Evolutionary conservation across 2,113 vertebrate species (phyloP).

Genomic region (Noctilio leporinus): DNA sequence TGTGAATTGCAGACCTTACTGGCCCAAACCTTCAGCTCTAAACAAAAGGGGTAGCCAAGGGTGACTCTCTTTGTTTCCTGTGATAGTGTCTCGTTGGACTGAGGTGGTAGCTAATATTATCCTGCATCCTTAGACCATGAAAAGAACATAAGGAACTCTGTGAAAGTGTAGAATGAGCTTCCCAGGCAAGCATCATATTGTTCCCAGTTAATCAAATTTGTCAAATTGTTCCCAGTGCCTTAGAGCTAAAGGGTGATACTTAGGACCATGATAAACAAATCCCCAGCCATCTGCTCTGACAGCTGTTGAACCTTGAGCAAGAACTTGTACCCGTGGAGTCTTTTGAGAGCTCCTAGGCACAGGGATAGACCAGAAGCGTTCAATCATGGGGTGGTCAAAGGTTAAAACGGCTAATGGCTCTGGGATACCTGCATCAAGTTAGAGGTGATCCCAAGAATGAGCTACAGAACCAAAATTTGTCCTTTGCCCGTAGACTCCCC

Average conservation of each 20-base stretch:
- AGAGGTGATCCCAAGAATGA: not conserved
- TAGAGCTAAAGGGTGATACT: conserved; percentile 61
- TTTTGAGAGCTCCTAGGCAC: conserved; percentile 25
- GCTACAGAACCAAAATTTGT: not conserved
- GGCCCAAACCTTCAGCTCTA: not conserved
- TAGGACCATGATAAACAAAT: conserved; percentile 51
- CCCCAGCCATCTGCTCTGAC: conserved; percentile 70
- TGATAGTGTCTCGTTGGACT: conserved; percentile 10
- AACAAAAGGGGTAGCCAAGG: conserved; percentile 50
- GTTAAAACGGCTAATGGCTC: not conserved
- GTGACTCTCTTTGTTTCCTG: conserved; percentile 39
- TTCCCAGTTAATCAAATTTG: conserved; percentile 72
- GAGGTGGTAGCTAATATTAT: conserved; percentile 47
- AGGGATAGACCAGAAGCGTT: not conserved
- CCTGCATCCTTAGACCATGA: conserved; percentile 40
- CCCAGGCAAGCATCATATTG: conserved; percentile 63
- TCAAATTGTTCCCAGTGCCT: conserved; percentile 68
- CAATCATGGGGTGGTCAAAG: conserved; percentile 22
- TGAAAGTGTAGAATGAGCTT: conserved; percentile 31
- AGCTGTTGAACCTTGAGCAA: conserved; percentile 68
- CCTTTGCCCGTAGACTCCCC: not conserved
- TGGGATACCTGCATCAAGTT: not conserved
- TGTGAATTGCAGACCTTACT: not conserved
- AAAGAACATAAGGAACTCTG: conserved; percentile 62
- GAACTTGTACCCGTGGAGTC: conserved; percentile 49